These are phyloP conservation scores for Geophilus truncorum DNA, from an alignment of 2,888 invertebrate species.

Conservation along the genomic window DNA sequence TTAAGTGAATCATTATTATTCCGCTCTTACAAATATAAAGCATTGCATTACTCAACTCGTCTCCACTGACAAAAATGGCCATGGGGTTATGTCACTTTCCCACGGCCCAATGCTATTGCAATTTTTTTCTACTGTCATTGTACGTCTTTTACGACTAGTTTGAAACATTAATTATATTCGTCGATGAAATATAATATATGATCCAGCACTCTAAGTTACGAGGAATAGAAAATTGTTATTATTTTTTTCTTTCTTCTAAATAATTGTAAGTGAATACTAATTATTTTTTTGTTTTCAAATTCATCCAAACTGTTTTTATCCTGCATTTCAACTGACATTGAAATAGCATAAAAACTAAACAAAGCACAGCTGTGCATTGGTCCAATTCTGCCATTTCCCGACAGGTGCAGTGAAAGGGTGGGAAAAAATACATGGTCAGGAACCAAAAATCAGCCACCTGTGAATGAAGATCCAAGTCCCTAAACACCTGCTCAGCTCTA, in stretches of 20 bases:
- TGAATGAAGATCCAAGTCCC: not conserved
- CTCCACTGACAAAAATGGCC: conserved; percentile 18
- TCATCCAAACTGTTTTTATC: not conserved
- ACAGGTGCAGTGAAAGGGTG: conserved; percentile 4
- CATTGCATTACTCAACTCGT: conserved; percentile 3
- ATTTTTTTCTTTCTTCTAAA: not conserved
- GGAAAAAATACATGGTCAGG: not conserved
- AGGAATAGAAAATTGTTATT: too few species aligned
- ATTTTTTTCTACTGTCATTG: not conserved
- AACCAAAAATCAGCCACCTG: conserved; percentile 13
- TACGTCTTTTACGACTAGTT: conserved; percentile 6
- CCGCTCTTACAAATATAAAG: not conserved
- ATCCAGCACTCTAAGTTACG: not conserved
- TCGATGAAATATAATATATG: not conserved
- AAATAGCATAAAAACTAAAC: not conserved
- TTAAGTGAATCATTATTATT: conserved; percentile 21
- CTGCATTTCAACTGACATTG: not conserved
- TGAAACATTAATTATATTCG: conserved; percentile 1
- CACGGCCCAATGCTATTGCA: not conserved
- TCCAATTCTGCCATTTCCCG: not conserved
- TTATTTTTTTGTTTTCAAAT: not conserved
- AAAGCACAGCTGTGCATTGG: conserved; percentile 19
- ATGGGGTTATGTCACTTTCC: conserved; percentile 24
- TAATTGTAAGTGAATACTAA: not conserved
- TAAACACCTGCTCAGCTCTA: not conserved